Evolutionary conservation across 2,113 vertebrate species (phyloP).

Genomic region (Alosa alosa): DNA sequence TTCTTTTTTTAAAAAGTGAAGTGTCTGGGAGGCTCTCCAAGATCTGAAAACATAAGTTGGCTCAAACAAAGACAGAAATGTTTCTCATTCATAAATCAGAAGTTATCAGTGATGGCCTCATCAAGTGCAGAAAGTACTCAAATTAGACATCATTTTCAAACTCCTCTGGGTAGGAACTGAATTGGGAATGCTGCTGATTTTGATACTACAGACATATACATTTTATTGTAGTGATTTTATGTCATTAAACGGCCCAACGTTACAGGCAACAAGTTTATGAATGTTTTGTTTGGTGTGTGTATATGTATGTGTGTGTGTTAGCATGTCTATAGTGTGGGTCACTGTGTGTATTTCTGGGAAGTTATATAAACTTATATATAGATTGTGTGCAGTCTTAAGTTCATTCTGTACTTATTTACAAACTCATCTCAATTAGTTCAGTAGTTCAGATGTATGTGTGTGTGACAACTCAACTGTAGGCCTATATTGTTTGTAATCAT

Average conservation of each 20-base stretch:
- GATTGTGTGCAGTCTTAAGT: neutral
- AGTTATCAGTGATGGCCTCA: slow-evolving; percentile 61
- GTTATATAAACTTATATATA: no score
- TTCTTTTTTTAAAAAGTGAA: slow-evolving; percentile 17
- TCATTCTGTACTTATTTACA: neutral
- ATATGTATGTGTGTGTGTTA: neutral
- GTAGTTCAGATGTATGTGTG: neutral
- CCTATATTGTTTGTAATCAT: neutral
- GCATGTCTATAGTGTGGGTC: neutral
- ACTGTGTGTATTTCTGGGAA: neutral
- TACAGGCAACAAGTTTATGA: neutral
- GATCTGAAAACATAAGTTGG: slow-evolving; percentile 38
- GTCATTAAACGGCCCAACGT: neutral
- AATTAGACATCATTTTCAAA: slow-evolving; percentile 50
- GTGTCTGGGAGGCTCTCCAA: slow-evolving; percentile 52
- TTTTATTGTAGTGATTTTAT: neutral
- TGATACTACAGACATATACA: neutral
- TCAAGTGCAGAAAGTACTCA: slow-evolving; percentile 49
- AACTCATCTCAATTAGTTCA: neutral
- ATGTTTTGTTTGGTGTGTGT: neutral
- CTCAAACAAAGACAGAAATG: slow-evolving; percentile 48
- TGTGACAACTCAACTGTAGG: neutral
- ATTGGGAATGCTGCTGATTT: slow-evolving; percentile 22
- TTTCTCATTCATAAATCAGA: slow-evolving; percentile 50
- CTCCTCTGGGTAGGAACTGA: slow-evolving; percentile 18